Evolutionary conservation across 2,797 vertebrate genomes (phyloP), one percentile per base, ranked within the genome.

Genomic region (Mustela erminea): DNA sequence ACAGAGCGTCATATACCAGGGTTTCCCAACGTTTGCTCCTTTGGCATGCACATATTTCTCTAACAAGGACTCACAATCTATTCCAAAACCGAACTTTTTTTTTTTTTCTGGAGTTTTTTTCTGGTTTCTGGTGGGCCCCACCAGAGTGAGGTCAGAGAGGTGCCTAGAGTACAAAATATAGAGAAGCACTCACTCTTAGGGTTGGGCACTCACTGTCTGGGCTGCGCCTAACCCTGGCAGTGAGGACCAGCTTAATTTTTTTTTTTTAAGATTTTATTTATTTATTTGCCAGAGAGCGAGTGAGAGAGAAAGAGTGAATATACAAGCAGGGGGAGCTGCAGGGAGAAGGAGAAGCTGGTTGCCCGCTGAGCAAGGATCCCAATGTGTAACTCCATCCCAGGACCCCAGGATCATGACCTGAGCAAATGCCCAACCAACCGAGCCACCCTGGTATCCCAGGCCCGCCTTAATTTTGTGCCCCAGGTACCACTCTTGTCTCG

Each of bases 1-100:
- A 15, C 15, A 38, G 62, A 81, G n/a, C 10, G 18, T 54, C 66
- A 62, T 12, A 13, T 1, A 21, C 84, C 41, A 35, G 60, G 54
- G 32, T 75, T 80, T 43, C 46, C 56, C 72, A 85, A 92, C 83
- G 38, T 88, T 94, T 46, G 60, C 43, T 83, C 92, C 70, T 84
- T 32, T 90, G 62, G 43, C 46, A 7, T 8, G 60, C 13, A 3
- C n/a, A 35, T 41, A 70, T 80, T 94, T 86, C 90, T 68, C 85
- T 80, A 87, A 49, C 15, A 70, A 82, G 46, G 9, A 8, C 27
- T 87, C 66, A 89, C 7, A 46, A n/a, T 77, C 74, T 87, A 68
- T 46, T 92, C 41, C 38, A 43, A 95, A 86, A 78, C 10, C 2
- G n/a, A 84, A 75, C 8, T 4, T 82, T 43, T 64, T 60, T 43